Percentiles rank a stretch among this genome's conserved stretches.
phyloP scores from a whole-genome alignment of 2,113 vertebrate species.

The Hemibates koningsi region DNA sequence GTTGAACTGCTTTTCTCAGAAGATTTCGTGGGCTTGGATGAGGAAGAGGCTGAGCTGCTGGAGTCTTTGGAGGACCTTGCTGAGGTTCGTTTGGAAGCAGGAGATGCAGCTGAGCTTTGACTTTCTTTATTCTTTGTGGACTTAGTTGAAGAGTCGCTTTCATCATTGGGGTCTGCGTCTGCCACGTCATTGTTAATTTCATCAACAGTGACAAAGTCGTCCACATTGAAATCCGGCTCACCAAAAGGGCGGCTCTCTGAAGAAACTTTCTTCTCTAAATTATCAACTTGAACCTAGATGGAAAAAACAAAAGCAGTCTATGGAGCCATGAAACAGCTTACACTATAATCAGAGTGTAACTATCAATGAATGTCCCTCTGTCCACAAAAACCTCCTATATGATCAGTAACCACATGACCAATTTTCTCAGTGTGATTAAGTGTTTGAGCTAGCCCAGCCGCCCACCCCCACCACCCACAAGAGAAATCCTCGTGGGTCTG shows the following conservation, averaged over 20 bases:
- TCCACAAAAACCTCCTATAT: not conserved
- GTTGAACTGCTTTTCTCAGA: not conserved
- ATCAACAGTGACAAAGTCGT: slow-evolving; percentile 50
- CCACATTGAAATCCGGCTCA: slow-evolving; percentile 2
- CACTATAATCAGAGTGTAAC: not conserved
- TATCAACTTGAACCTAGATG: not conserved
- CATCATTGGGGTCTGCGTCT: not conserved
- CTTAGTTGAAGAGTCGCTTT: not conserved
- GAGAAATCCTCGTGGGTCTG: not conserved
- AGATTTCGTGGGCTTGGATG: not conserved
- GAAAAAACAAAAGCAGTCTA: not conserved
- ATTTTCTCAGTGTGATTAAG: not conserved
- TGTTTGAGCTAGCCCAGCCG: not conserved
- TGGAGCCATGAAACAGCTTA: not conserved
- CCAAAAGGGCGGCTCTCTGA: not conserved
- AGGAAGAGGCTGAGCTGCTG: not conserved
- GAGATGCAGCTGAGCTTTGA: not conserved
- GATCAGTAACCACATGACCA: not conserved
- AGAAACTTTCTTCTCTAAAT: not conserved
- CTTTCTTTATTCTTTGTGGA: not conserved
- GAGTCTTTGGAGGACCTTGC: not conserved
- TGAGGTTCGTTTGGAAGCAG: not conserved
- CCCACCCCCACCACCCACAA: not conserved
- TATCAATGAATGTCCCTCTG: not conserved
- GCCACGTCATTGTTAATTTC: not conserved